Evolutionary conservation across 23 tunicate genomes (phyloP).

Genomic region (Trididemnum miniatum): DNA sequence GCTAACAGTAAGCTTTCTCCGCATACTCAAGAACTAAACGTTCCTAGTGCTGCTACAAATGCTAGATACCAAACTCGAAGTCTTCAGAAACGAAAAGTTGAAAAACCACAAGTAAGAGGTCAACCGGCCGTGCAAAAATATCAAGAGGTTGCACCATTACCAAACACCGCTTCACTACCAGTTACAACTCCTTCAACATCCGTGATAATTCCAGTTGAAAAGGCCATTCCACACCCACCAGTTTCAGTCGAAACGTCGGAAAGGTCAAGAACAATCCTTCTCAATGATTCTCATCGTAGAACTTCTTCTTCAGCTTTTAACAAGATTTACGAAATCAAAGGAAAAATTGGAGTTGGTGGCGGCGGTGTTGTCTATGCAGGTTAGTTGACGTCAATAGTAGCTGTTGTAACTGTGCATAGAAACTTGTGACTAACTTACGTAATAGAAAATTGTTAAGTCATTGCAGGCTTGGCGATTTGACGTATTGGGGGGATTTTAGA

Average conservation of each 20-base stretch:
- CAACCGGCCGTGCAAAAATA: not conserved
- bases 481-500: too few species aligned
- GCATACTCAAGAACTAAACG: not conserved
- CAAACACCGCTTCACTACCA: not conserved
- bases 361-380: constrained; percentile 98
- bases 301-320: constrained; percentile 42
- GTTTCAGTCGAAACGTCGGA: not conserved
- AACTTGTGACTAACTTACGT: too few species aligned
- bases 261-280: not conserved
- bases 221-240: not conserved
- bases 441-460: too few species aligned
- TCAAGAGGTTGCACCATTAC: not conserved
- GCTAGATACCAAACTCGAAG: constrained; percentile 79
- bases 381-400: too few species aligned
- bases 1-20: not conserved
- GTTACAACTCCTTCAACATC: not conserved
- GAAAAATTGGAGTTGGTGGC: constrained; percentile 95
- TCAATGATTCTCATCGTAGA: constrained; percentile 3
- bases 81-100: constrained; percentile 50
- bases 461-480: too few species aligned
- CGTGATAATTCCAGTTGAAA: not conserved
- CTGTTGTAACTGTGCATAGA: too few species aligned
- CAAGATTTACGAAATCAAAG: constrained; percentile 83
- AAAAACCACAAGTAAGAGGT: not conserved
- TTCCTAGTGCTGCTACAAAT: not conserved